Base-by-base conservation (phyloP, 2,888 invertebrate species). In the Podabrus alpinus region DNA sequence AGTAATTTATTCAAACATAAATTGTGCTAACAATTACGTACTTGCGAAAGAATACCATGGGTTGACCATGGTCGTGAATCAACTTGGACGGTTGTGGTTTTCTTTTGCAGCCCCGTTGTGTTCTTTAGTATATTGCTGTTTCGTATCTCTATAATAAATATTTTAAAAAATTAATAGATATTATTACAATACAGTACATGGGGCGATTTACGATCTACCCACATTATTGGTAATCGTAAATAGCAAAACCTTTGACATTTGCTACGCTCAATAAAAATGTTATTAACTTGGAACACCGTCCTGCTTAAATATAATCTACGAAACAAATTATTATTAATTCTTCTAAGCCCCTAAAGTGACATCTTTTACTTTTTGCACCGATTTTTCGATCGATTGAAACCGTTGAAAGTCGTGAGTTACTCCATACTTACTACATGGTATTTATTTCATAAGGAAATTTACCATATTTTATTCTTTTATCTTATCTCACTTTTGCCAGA, bases 1-100 rank as follows among this genome's bases (percentile, higher is more conserved):
- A 24, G 62, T 75, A 75, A 75, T 75, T 75, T 75, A 75, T 75
- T 72, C 72, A 72, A 70, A 68, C 75, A 73, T 75, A 75, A 75
- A 75, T 73, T 75, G 69, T 68, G 61, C 62, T 66, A 72, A 75
- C 75, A 70, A 75, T 75, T 75, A 75, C 62, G 69, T 62, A 72
- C 16, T 60, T 59, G 69, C 45, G 69, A 68, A 73, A 73, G 69
- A 73, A 67, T 25, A 66, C 29, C 21, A 66, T 66, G 15, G 24
- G 24, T 69, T 61, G 64, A 66, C 72, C 70, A 73, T 72, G 68
- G 66, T 59, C 69, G 59, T 75, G 67, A 75, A 75, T 75, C 75
- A 75, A 70, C 67, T 61, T 24, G 62, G 72, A 72, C 61, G 66
- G 72, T 68, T 72, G 72, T 68, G 75, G 72, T 72, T 72, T 75